phyloP scores from a whole-genome alignment of 2,113 vertebrate genomes.

The Muntiacus reevesi region DNA sequence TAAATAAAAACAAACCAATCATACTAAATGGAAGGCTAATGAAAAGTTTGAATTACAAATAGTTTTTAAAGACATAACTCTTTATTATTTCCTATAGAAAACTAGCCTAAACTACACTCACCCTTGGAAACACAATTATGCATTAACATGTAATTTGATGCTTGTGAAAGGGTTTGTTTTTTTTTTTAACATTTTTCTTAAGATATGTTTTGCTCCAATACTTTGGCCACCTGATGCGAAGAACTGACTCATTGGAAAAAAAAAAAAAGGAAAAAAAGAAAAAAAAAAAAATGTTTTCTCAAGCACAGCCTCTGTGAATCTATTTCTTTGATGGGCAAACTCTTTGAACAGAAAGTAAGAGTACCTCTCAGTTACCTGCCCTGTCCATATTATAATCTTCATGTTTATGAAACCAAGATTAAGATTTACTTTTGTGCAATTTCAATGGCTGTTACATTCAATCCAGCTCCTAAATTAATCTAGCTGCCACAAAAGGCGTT shows the following conservation, averaged over 20 bases:
- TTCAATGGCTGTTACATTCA: not conserved
- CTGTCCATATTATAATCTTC: not conserved
- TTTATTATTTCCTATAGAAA: conserved; percentile 9
- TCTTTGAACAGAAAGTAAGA: not conserved
- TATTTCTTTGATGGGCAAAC: not conserved
- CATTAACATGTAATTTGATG: not conserved
- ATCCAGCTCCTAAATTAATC: not conserved
- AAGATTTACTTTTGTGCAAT: not conserved
- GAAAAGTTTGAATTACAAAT: conserved; percentile 18
- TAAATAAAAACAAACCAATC: not conserved
- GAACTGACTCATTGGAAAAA: no score
- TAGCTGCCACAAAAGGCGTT: not conserved
- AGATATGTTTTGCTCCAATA: no score
- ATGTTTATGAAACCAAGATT: conserved; percentile 6
- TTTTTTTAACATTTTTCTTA: not conserved
- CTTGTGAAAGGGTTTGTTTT: not conserved
- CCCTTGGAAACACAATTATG: not conserved
- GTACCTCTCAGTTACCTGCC: not conserved
- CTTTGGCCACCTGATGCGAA: no score
- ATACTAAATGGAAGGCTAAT: not conserved
- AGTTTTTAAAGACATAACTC: not conserved
- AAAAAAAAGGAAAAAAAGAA: no score
- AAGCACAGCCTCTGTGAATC: not conserved
- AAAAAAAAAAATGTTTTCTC: not conserved
- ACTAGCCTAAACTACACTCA: not conserved